Base-by-base conservation (phyloP, 2,113 vertebrate genomes). In the Carassius gibelio region DNA sequence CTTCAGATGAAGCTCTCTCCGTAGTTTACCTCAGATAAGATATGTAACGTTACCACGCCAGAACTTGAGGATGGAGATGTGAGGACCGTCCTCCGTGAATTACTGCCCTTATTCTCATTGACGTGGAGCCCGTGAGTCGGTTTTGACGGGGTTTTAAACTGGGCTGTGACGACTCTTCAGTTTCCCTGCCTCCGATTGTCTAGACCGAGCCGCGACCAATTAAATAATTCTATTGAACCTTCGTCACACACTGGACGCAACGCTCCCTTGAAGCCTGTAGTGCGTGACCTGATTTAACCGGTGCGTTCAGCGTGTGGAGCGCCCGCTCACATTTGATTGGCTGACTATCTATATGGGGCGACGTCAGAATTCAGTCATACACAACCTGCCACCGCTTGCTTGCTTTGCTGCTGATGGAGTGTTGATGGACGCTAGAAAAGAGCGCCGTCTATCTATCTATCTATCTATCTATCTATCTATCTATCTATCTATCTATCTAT, bases 121-220 rank as follows among this genome's bases (percentile, higher is more conserved):
- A 72, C 66, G 72, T 30, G 81, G 34, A 21, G 38, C 50, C 50
- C 66, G 84, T 86, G 79, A 79, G 84, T 85, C 76, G 75, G 50
- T 83, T 86, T 80, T 50, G 76, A 82, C 75, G 76, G 71, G 38
- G 30, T 87, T 92, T 88, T 88, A 86, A 91, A 88, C 86, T 72
- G 87, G 87, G 89, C 84, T 86, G 86, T 75, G 66, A 83, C 84
- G 59, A 87, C 84, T 85, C 83, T 9, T 86, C 66, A 23, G 69
- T 89, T 93, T 86, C 78, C 91, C 93, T 93, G 93, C 94, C 94
- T 91, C 89, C 93, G 30, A 52, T 82, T 82, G 81, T 83, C 75
- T 76, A 62, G 38, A 78, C 88, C 89, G 83, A 86, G 79, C 86
- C 23, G 26, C 59, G 48, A 23, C 81, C 66, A 72, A 82, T 82